These are phyloP conservation scores for Chascanopsetta lugubris DNA, from an alignment of 2,113 vertebrate genomes.

Conservation along the genomic window DNA sequence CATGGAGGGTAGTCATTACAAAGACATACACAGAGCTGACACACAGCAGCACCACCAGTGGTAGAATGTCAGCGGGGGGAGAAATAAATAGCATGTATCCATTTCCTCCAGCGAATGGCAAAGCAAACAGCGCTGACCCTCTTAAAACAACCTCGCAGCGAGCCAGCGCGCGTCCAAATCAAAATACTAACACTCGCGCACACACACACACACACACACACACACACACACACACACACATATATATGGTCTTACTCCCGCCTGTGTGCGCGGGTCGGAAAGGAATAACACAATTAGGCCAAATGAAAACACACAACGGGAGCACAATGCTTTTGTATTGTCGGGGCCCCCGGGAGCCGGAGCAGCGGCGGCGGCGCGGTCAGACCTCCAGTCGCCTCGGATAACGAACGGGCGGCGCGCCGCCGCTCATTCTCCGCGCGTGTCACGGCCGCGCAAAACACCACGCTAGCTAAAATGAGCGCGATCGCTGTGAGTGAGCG, in stretches of 20 bases:
- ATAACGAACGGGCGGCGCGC: constrained; percentile 54
- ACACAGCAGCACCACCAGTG: constrained; percentile 35
- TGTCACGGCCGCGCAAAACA: constrained; percentile 13
- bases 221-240: no score
- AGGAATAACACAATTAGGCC: constrained; percentile 68
- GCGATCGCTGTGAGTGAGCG: no score
- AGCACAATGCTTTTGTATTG: constrained; percentile 58
- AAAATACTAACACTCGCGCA: constrained; percentile 42
- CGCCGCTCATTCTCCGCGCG: constrained; percentile 36
- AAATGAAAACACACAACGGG: constrained; percentile 58
- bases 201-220: no score
- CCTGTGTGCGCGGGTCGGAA: constrained; percentile 48
- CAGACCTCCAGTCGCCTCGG: constrained; percentile 72
- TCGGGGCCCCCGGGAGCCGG: constrained; percentile 35
- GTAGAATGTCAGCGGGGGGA: constrained; percentile 21
- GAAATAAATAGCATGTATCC: constrained; percentile 66
- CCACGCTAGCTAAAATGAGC: no score
- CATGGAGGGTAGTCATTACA: constrained; percentile 65
- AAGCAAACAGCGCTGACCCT: constrained; percentile 67
- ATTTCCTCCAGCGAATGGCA: constrained; percentile 60
- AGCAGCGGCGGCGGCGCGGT: constrained; percentile 59
- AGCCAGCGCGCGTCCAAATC: constrained; percentile 49
- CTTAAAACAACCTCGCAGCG: constrained; percentile 58
- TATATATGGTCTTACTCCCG: constrained; percentile 2
- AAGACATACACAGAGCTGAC: constrained; percentile 58